These are phyloP conservation scores for Strigamia transsilvanica DNA, from an alignment of 2,888 invertebrate genomes.

Conservation along the genomic window DNA sequence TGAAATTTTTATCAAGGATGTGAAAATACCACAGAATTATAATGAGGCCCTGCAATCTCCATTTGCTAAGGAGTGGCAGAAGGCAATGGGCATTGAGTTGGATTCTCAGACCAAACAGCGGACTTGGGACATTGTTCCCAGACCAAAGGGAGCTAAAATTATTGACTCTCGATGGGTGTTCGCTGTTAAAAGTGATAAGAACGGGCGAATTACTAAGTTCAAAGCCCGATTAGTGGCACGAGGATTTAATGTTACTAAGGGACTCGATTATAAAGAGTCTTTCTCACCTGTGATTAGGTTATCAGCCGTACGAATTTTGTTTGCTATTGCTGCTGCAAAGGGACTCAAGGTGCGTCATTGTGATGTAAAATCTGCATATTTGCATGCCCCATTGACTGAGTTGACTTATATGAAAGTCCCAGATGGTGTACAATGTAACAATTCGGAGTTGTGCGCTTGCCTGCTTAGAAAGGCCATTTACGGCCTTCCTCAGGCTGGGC, in stretches of 20 bases:
- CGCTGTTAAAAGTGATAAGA: not conserved
- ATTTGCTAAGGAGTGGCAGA: not conserved
- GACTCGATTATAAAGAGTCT: not conserved
- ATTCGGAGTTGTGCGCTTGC: not conserved
- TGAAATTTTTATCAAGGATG: too few species aligned
- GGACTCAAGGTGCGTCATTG: not conserved
- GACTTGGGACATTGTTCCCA: not conserved
- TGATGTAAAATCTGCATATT: conserved; percentile 6
- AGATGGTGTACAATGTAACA: not conserved
- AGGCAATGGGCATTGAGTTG: not conserved
- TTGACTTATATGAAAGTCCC: conserved; percentile 5
- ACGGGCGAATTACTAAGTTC: not conserved
- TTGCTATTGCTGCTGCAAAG: not conserved
- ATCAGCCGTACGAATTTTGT: not conserved
- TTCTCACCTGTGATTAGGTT: conserved; percentile 7
- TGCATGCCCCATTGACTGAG: not conserved
- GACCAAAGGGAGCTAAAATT: not conserved
- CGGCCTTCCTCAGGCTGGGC: not conserved
- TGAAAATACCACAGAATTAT: not conserved
- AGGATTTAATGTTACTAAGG: not conserved
- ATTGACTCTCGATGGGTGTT: not conserved
- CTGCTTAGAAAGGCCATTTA: not conserved
- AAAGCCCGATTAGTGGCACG: not conserved
- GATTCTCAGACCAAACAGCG: not conserved
- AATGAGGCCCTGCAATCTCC: not conserved